Conservation (phyloP, 2,113 vertebrate genomes). For the Chaenocephalus aceratus region DNA sequence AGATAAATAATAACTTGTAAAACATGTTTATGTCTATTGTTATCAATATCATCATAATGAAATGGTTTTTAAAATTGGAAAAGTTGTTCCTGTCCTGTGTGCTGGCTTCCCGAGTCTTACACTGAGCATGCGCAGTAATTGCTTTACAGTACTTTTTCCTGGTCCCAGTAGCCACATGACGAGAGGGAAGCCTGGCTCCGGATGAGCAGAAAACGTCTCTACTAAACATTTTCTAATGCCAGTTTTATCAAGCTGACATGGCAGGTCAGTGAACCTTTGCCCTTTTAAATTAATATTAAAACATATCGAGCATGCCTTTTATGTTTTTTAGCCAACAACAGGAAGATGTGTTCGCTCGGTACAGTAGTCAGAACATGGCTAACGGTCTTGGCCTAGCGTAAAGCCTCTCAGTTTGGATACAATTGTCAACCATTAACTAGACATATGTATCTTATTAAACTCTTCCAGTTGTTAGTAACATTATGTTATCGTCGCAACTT, state of each 20-base stretch:
- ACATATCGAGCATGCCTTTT: neutral
- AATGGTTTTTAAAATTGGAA: conserved; percentile 22
- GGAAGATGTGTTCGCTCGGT: neutral
- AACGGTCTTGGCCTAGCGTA: conserved; percentile 36
- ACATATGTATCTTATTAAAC: neutral
- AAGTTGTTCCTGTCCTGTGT: neutral
- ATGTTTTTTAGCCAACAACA: neutral
- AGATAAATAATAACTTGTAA: conserved; percentile 21
- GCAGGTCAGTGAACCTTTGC: conserved; percentile 63
- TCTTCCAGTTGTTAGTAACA: neutral
- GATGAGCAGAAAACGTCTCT: conserved; percentile 28
- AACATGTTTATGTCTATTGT: conserved; percentile 52
- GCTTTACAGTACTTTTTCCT: conserved; percentile 26
- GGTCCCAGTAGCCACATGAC: conserved; percentile 65
- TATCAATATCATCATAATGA: conserved; percentile 45
- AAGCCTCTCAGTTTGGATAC: neutral
- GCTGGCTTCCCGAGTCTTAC: neutral
- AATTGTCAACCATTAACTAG: neutral
- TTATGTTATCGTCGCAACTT: neutral
- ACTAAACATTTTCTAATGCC: conserved; percentile 21
- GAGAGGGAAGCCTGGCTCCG: conserved; percentile 17
- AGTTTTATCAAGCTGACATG: conserved; percentile 48
- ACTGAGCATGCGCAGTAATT: conserved; percentile 68
- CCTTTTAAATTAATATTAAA: neutral
- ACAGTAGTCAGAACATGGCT: neutral